Conservation (phyloP, 1,140 invertebrate genomes). For the Ooceraea biroi region DNA sequence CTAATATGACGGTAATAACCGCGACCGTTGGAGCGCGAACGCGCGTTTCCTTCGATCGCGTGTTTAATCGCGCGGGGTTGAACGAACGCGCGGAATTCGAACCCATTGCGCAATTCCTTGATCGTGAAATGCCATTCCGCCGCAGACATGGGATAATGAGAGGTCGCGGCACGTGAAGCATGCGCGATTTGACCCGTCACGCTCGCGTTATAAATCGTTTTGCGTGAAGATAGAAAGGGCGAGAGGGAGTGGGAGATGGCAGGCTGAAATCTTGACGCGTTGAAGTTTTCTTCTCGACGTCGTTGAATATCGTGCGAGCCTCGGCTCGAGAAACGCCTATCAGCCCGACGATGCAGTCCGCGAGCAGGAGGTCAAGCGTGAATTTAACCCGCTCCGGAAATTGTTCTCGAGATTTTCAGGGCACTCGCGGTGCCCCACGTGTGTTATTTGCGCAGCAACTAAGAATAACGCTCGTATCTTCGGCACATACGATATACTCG, state of each 20-base stretch:
- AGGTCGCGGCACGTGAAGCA: conserved; percentile 43
- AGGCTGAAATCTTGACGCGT: conserved; percentile 21
- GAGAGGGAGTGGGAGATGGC: neutral
- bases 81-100: conserved; percentile 56
- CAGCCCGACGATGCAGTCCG: neutral
- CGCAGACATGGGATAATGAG: conserved; percentile 53
- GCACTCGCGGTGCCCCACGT: neutral
- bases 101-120: conserved; percentile 46
- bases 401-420: neutral
- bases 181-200: too few species aligned
- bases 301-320: neutral
- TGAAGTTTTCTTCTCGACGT: neutral
- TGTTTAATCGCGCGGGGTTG: conserved; percentile 49
- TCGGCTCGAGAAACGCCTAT: neutral
- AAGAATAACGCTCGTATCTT: neutral
- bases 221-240: neutral
- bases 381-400: too few species aligned
- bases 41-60: conserved; percentile 19
- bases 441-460: neutral
- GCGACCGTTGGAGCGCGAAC: conserved; percentile 36
- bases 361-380: neutral
- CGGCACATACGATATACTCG: neutral
- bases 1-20: conserved; percentile 40
- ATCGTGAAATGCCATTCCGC: conserved; percentile 55
- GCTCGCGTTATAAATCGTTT: conserved; percentile 51